Conservation (phyloP, 2,888 invertebrate genomes). For the Stegana nigrithorax region DNA sequence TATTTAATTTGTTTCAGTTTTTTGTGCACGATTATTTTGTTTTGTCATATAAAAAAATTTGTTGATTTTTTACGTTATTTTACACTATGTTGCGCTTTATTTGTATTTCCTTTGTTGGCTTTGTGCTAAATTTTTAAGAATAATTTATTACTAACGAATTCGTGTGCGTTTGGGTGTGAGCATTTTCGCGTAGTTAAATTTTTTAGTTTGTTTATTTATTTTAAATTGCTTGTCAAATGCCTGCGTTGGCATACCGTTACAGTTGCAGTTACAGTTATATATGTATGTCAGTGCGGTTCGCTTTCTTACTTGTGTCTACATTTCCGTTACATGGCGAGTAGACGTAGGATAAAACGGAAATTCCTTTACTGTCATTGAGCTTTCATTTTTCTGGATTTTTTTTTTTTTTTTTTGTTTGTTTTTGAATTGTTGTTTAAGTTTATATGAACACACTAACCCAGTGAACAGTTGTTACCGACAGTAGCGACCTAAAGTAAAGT, state of each 20-base stretch:
- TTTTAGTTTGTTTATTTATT: background rate
- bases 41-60: background rate
- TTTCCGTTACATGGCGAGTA: constrained; percentile 24
- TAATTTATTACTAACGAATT: background rate
- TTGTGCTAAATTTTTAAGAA: constrained; percentile 4
- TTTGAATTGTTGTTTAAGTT: background rate
- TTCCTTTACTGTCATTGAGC: constrained; percentile 22
- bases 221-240: background rate
- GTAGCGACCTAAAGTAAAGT: constrained; percentile 19
- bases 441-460: constrained; percentile 26
- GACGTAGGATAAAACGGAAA: constrained; percentile 20
- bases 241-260: constrained; percentile 5
- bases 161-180: background rate
- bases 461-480: constrained; percentile 38
- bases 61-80: background rate
- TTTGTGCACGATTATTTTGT: background rate
- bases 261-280: background rate
- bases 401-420: background rate
- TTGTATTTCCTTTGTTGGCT: background rate
- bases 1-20: constrained; percentile 30
- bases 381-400: background rate
- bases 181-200: background rate
- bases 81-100: constrained; percentile 3
- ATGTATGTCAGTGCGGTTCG: background rate
- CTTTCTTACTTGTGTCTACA: constrained; percentile 17